These are phyloP conservation scores for Drosophila parvula DNA, from an alignment of 1,140 invertebrate genomes.

Conservation along the genomic window DNA sequence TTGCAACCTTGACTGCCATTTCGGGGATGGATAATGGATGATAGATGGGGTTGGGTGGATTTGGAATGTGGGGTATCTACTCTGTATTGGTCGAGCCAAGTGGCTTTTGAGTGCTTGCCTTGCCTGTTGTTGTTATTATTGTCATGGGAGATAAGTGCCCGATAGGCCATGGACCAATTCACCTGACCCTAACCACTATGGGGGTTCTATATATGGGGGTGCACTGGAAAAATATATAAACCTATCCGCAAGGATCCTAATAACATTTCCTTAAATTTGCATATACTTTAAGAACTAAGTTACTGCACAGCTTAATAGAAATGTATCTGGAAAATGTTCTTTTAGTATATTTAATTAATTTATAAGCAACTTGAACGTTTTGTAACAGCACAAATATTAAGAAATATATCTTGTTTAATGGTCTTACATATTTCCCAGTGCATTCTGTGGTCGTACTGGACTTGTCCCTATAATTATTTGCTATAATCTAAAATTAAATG, in stretches of 20 bases:
- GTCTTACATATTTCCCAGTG: neutral
- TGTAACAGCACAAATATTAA: neutral
- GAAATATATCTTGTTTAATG: neutral
- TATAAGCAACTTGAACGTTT: too few species aligned
- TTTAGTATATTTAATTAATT: neutral
- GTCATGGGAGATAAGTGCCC: conserved; percentile 59
- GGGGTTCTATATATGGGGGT: neutral
- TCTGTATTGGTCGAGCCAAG: conserved; percentile 56
- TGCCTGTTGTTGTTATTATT: conserved; percentile 52
- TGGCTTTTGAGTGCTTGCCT: conserved; percentile 65
- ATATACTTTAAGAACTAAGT: neutral
- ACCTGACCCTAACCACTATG: neutral
- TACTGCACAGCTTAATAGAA: neutral
- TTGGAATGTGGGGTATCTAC: neutral
- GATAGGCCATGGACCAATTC: conserved; percentile 30
- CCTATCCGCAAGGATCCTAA: neutral
- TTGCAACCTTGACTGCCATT: conserved; percentile 76
- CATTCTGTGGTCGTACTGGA: conserved; percentile 3
- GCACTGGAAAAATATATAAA: conserved; percentile 4
- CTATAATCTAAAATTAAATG: conserved; percentile 78
- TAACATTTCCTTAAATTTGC: neutral
- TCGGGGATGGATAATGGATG: conserved; percentile 33
- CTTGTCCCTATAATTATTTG: conserved; percentile 71
- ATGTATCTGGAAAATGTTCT: neutral
- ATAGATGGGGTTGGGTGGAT: conserved; percentile 22